These are phyloP conservation scores for Rhynchomys soricoides DNA, from an alignment of 2,113 vertebrate species.

Conservation along the genomic window DNA sequence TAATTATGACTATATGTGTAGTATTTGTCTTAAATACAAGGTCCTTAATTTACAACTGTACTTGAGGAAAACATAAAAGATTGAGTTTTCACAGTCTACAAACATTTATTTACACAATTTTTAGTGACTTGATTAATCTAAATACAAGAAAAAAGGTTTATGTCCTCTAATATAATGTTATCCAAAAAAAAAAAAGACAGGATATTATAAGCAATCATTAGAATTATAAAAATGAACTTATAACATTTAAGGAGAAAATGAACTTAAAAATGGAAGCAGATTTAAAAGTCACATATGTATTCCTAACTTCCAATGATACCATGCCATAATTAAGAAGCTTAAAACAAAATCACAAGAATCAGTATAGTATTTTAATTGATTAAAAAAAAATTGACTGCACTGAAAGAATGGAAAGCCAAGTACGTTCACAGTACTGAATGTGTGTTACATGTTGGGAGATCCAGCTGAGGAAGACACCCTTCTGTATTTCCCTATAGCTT, in stretches of 20 bases:
- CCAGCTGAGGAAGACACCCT: rapidly evolving
- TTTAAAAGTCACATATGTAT: conserved; percentile 11
- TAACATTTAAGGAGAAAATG: not conserved
- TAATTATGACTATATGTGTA: not conserved
- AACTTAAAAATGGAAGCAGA: not conserved
- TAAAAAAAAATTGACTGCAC: not conserved
- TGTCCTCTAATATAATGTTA: not conserved
- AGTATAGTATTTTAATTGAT: not conserved
- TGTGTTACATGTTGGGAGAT: not conserved
- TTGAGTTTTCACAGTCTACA: not conserved
- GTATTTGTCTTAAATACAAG: conserved; percentile 44
- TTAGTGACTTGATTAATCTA: conserved; percentile 25
- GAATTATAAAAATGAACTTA: conserved; percentile 19
- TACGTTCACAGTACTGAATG: not conserved
- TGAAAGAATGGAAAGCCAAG: not conserved
- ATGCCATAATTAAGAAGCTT: not conserved
- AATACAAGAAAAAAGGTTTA: not conserved
- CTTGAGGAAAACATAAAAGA: not conserved
- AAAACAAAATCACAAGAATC: not conserved
- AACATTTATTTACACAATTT: not conserved
- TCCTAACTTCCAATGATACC: not conserved
- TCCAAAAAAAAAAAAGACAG: not conserved
- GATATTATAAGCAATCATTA: not conserved
- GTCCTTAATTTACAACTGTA: conserved; percentile 19
- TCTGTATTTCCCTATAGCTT: not conserved